These are phyloP conservation scores for Phenganax subtilis DNA, from an alignment of 92 coral and sea anemone species.

Conservation along the genomic window DNA sequence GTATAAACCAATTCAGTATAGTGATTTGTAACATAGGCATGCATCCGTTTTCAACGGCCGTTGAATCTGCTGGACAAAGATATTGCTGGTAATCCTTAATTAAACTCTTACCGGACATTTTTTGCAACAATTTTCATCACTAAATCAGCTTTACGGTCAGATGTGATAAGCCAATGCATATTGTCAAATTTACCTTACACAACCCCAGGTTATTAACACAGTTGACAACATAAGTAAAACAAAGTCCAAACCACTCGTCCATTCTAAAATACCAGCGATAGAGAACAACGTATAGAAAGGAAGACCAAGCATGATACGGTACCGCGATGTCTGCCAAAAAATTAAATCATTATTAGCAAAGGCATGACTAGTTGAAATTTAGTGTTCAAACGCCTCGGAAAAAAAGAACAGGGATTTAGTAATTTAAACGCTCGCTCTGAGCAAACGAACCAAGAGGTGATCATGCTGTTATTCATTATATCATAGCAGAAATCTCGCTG, in stretches of 20 bases:
- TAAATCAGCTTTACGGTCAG: too few species aligned
- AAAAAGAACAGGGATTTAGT: not conserved
- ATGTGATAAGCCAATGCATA: not conserved
- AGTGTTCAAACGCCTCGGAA: not conserved
- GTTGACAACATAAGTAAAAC: conserved; percentile 41
- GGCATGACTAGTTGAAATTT: not conserved
- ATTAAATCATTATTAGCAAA: not conserved
- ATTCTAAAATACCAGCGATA: conserved; percentile 72
- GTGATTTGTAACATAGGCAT: too few species aligned
- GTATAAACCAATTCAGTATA: too few species aligned
- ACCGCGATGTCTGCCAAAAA: conserved; percentile 55
- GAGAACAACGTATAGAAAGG: conserved; percentile 77
- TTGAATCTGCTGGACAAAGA: too few species aligned
- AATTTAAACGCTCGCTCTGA: too few species aligned
- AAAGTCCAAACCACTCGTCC: conserved; percentile 58
- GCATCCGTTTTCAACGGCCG: too few species aligned
- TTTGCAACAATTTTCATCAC: too few species aligned
- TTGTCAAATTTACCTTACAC: conserved; percentile 5
- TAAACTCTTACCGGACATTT: too few species aligned
- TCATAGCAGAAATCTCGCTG: too few species aligned
- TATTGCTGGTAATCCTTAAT: too few species aligned
- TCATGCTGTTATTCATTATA: too few species aligned
- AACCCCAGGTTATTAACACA: conserved; percentile 25
- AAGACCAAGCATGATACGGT: conserved; percentile 67
- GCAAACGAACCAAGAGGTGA: too few species aligned